A percentile compares a stretch with the other conserved stretches of the same genome.
These are phyloP conservation scores for Caenorhabditis sp. DNA, from an alignment of 2,888 invertebrate genomes.

Conservation along the genomic window DNA sequence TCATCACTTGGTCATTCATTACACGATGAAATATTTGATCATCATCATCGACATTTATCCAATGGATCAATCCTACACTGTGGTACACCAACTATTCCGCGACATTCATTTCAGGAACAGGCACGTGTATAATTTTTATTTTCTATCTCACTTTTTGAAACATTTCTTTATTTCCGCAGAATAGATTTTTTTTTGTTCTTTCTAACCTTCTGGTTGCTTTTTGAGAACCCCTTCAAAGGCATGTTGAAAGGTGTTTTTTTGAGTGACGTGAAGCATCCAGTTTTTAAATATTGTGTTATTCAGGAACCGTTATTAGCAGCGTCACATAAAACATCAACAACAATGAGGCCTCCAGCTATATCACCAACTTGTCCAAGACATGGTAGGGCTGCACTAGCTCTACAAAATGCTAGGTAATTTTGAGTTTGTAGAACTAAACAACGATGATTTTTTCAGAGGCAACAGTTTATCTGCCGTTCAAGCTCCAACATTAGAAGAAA, in stretches of 20 bases:
- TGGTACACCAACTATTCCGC: slow-evolving; percentile 32
- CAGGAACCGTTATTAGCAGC: slow-evolving; percentile 69
- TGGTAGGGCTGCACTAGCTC: slow-evolving; percentile 59
- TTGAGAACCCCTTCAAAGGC: too few species aligned
- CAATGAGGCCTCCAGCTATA: slow-evolving; percentile 61
- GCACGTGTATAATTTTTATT: slow-evolving; percentile 40
- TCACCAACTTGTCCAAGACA: slow-evolving; percentile 70
- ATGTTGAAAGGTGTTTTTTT: neutral
- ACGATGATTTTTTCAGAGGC: slow-evolving; percentile 23
- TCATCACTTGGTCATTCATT: slow-evolving; percentile 23
- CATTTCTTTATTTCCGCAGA: neutral
- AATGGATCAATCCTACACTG: slow-evolving; percentile 28
- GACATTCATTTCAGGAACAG: slow-evolving; percentile 55
- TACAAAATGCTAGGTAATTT: slow-evolving; percentile 41
- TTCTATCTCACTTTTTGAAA: slow-evolving; percentile 13
- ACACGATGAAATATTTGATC: slow-evolving; percentile 47
- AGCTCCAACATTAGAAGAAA: slow-evolving; percentile 56
- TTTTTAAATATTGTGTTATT: slow-evolving; percentile 13
- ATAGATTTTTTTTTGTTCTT: neutral
- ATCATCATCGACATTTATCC: slow-evolving; percentile 23
- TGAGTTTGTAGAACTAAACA: neutral
- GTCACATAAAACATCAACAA: slow-evolving; percentile 51
- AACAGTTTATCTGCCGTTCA: slow-evolving; percentile 48
- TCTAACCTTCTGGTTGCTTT: neutral
- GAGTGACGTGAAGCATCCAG: neutral